Base-by-base conservation (phyloP, 2,113 vertebrate genomes). In the Sapayoa aenigma region DNA sequence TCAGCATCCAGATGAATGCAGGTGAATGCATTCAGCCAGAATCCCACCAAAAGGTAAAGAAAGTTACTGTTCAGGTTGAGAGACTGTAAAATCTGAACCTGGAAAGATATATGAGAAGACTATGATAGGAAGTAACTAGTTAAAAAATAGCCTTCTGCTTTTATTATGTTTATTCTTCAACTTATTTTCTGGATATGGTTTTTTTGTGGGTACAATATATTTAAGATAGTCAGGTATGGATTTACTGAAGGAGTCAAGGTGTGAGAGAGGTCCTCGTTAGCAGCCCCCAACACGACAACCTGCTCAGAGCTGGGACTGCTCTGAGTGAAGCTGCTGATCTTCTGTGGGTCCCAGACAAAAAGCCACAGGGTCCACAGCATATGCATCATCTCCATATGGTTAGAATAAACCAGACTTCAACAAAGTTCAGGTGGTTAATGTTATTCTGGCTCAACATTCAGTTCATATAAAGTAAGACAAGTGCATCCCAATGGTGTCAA, bases 381-480 rank as follows among this genome's bases (percentile, higher is more conserved):
- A 1, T 2, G 13, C 4, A 4, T 17, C 7, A 6, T 60, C 60
- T 46, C 53, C 1, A 0, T 23, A 27, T 3, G 30, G 27, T 23
- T 28, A 30, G 18, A 50, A 52, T 20, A 22, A 74, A 16, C 18
- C n/a, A 74, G 30, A 19, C 9, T 27, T 46, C 9, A 1, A 22
- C 7, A 18, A 65, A 73, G 15, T 15, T 7, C 25, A 69, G 33
- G 37, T 30, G 33, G 35, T 60, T 55, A 20, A 42, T 31, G 59
- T 9, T 77, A 1, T 18, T 66, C 56, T 46, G 49, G 6, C 23
- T 81, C 41, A 24, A 6, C 11, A 3, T 22, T 11, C 22, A 72
- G 25, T 37, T 65, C 68, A 37, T 17, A 20, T 22, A 31, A 84
- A 81, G 41, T 35, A 33, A 82, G 28, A 5, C 8, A 33, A 16